Conservation (phyloP, 92 coral and sea anemone species). For the Desmophyllum pertusum region DNA sequence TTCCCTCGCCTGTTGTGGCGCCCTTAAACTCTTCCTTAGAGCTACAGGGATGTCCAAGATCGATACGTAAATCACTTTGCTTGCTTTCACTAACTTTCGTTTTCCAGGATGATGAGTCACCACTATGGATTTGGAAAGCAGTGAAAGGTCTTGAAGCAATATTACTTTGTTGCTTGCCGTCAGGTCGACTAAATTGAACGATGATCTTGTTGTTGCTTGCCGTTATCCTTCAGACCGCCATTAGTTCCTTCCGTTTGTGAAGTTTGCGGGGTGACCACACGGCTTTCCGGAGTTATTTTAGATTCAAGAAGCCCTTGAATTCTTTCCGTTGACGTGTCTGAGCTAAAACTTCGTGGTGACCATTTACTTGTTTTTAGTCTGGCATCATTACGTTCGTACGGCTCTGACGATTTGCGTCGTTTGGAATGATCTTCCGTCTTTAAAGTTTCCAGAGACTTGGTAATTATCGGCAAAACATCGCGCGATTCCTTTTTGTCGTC, state of each 20-base stretch:
- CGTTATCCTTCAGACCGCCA: not conserved
- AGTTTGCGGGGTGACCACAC: not conserved
- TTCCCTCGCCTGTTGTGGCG: not conserved
- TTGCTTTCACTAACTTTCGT: not conserved
- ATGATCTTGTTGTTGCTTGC: not conserved
- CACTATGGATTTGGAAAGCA: not conserved
- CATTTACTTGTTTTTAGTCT: not conserved
- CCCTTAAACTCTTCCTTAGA: not conserved
- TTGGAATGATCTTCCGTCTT: not conserved
- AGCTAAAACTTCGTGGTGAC: constrained; percentile 3
- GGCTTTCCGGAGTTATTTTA: constrained; percentile 4
- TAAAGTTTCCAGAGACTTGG: constrained; percentile 15
- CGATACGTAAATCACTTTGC: not conserved
- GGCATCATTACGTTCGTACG: not conserved
- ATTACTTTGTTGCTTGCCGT: not conserved
- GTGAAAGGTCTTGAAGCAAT: not conserved
- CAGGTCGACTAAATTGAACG: not conserved
- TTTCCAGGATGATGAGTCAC: not conserved
- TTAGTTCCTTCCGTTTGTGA: not conserved
- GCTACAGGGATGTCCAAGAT: not conserved
- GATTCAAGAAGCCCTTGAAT: constrained; percentile 11
- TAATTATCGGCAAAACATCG: constrained; percentile 28
- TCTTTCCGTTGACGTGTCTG: constrained; percentile 26
- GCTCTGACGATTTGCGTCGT: not conserved
- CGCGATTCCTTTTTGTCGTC: constrained; percentile 15